These are phyloP conservation scores for Parapsyche elsis DNA, from an alignment of 1,140 invertebrate species.

Conservation along the genomic window DNA sequence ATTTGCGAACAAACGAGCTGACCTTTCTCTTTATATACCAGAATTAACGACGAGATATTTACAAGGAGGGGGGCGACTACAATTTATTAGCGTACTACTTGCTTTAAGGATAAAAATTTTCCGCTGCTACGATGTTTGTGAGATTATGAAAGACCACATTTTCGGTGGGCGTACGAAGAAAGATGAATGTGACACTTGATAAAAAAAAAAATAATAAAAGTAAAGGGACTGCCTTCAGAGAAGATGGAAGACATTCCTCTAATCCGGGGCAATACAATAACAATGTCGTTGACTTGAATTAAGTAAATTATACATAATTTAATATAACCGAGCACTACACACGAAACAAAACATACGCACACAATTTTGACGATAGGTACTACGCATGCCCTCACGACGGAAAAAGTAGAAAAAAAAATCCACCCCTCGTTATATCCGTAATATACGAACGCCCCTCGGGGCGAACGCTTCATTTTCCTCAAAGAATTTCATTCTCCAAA, in stretches of 20 bases:
- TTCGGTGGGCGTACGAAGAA: neutral
- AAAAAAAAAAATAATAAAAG: too few species aligned
- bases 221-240: too few species aligned
- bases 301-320: neutral
- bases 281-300: neutral
- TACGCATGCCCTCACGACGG: neutral
- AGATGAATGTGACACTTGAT: slow-evolving; percentile 3
- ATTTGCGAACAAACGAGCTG: too few species aligned
- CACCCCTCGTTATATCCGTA: neutral
- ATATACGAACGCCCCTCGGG: neutral
- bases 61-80: too few species aligned
- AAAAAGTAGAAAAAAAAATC: neutral
- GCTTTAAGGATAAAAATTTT: too few species aligned
- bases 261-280: neutral
- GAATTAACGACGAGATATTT: too few species aligned
- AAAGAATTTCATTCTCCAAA: slow-evolving; percentile 24
- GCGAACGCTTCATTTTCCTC: slow-evolving; percentile 15
- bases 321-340: slow-evolving; percentile 1
- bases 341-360: slow-evolving; percentile 7
- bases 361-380: too few species aligned
- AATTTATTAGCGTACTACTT: too few species aligned
- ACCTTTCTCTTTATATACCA: too few species aligned
- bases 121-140: neutral
- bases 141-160: slow-evolving; percentile 6
- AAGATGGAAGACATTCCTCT: too few species aligned